phyloP scores from a whole-genome alignment of 2,113 vertebrate species.

The Lethenteron reissneri region DNA sequence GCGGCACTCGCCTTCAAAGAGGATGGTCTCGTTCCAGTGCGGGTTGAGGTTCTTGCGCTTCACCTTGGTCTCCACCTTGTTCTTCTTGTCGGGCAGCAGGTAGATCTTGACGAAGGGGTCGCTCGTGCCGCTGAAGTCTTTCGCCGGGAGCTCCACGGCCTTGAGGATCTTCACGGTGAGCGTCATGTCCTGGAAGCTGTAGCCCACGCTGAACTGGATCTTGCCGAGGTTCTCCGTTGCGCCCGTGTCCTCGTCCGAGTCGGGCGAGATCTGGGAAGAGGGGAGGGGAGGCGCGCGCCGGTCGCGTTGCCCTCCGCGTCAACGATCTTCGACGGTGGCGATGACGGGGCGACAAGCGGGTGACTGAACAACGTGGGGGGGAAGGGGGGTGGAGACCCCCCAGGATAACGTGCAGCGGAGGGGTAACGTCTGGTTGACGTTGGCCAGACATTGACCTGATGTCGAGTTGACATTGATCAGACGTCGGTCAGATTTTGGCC shows the following conservation, averaged over 20 bases:
- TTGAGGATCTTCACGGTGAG: conserved; percentile 90
- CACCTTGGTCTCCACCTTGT: conserved; percentile 97
- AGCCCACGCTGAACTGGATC: conserved; percentile 96
- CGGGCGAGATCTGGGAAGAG: conserved; percentile 48
- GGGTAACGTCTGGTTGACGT: too few relatives aligned
- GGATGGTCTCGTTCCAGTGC: conserved; percentile 95
- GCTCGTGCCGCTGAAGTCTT: conserved; percentile 93
- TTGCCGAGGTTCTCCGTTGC: conserved; percentile 76
- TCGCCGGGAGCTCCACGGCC: conserved; percentile 83
- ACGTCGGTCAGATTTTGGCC: too few relatives aligned
- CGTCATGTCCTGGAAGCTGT: conserved; percentile 96
- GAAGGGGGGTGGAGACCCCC: background rate
- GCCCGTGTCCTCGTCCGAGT: conserved; percentile 69
- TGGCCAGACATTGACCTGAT: too few relatives aligned
- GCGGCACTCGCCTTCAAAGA: conserved; percentile 57
- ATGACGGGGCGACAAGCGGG: background rate
- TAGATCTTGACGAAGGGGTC: conserved; percentile 98
- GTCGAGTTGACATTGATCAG: too few relatives aligned
- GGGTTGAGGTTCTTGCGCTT: conserved; percentile 97
- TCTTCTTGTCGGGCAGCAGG: conserved; percentile 91
- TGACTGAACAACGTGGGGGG: too few relatives aligned
- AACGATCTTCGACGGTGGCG: too few relatives aligned
- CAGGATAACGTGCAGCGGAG: too few relatives aligned
- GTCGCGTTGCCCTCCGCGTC: too few relatives aligned
- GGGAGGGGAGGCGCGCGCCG: background rate